phyloP scores from a whole-genome alignment of 2,888 invertebrate genomes.

The Drosophila percnosoma region DNA sequence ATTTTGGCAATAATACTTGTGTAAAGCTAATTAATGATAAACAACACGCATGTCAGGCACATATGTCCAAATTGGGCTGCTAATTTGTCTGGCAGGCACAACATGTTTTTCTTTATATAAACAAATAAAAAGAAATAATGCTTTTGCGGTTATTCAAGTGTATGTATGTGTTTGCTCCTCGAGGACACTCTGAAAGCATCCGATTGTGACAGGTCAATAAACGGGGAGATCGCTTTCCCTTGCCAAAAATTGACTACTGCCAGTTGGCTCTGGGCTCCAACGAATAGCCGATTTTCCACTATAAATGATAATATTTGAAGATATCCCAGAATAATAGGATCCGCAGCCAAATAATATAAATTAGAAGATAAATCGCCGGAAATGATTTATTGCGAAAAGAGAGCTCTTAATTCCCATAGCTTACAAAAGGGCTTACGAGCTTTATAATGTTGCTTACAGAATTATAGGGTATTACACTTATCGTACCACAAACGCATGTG shows the following conservation, averaged over 20 bases:
- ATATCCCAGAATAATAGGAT: not conserved
- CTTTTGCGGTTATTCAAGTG: not conserved
- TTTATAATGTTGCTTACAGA: not conserved
- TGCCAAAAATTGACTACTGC: not conserved
- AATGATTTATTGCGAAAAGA: not conserved
- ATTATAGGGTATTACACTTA: constrained; percentile 3
- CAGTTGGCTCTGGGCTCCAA: not conserved
- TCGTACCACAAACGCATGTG: not conserved
- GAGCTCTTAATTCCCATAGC: not conserved
- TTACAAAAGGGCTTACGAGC: not conserved
- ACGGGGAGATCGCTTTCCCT: not conserved
- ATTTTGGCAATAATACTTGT: constrained; percentile 22
- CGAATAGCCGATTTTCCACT: not conserved
- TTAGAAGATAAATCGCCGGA: not conserved
- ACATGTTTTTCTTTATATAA: not conserved
- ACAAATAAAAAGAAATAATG: not conserved
- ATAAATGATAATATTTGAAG: not conserved
- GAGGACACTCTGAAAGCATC: not conserved
- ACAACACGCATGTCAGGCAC: constrained; percentile 47
- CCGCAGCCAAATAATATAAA: not conserved
- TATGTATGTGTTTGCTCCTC: not conserved
- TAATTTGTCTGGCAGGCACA: constrained; percentile 27
- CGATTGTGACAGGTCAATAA: not conserved
- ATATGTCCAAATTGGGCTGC: constrained; percentile 37
- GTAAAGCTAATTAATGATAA: constrained; percentile 28